Conservation (phyloP, 2,888 invertebrate species). For the Callimorpha dominula region DNA sequence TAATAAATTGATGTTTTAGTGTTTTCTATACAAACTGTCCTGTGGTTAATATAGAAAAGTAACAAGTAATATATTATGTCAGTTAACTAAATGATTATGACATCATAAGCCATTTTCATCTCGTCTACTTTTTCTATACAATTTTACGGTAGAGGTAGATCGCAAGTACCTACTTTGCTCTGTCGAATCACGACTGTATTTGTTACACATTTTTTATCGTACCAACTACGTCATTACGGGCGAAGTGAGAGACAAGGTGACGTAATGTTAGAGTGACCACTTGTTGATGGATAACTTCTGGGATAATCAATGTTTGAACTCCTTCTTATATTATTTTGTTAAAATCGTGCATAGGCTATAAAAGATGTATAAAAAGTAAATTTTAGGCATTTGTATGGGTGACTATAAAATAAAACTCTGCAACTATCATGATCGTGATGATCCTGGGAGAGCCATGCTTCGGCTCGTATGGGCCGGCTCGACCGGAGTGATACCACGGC, state of each 20-base stretch:
- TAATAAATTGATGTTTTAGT: neutral
- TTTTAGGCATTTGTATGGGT: too few species aligned
- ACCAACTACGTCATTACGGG: constrained; percentile 30
- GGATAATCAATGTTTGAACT: neutral
- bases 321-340: neutral
- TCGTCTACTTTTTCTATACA: constrained; percentile 31
- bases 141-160: constrained; percentile 37
- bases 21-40: neutral
- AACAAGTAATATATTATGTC: constrained; percentile 25
- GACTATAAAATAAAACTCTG: too few species aligned
- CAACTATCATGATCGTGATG: too few species aligned
- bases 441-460: too few species aligned
- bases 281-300: neutral
- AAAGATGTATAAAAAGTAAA: too few species aligned
- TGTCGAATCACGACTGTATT: constrained; percentile 33
- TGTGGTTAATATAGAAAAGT: neutral
- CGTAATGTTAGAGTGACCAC: constrained; percentile 16
- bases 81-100: constrained; percentile 39
- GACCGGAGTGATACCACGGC: too few species aligned
- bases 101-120: constrained; percentile 42
- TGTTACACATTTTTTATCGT: constrained; percentile 42
- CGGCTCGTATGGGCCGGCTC: too few species aligned
- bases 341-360: too few species aligned
- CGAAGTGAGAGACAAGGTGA: constrained; percentile 25
- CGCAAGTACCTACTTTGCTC: constrained; percentile 17